Base-by-base conservation (phyloP, 2,888 invertebrate species). In the Archips xylosteana region DNA sequence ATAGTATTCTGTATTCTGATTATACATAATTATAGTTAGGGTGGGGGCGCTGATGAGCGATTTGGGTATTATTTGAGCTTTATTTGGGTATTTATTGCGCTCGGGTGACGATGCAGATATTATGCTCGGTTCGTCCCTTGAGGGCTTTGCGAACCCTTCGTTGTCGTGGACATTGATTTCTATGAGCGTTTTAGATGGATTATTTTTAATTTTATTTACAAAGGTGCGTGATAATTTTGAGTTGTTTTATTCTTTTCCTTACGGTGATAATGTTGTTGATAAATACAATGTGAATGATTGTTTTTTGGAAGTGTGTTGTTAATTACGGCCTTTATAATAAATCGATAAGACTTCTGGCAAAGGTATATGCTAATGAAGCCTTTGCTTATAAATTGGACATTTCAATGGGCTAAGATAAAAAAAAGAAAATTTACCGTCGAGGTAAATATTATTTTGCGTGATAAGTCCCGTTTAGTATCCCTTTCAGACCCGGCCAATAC, bases 1-100 rank as follows among this genome's bases (percentile, higher is more conserved):
- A 90, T 81, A 81, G 80, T 79, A 80, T 80, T 81, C 79, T 71
- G 80, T 77, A 80, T 80, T 79, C 78, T 85, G 83, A 85, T 85
- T 85, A 84, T 81, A 80, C 90, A 92, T 94, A 92, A 94, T 94
- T 94, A 92, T 92, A 92, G 91, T 87, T 85, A 86, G 90, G 91
- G 87, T 85, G 87, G 87, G 84, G 82, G 83, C 32, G 57, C 89
- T 93, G 92, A 93, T 92, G 92, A 92, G 92, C 94, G 94, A 95
- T 95, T 95, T 95, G 95, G 95, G 95, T 95, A 95, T 95, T 95
- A 95, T 95, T 95, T 95, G 95, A 95, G 95, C 95, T 95, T 95
- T 95, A 95, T 95, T 95, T 95, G 91, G 94, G 95, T 95, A 95
- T 95, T 95, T 95, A 95, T 95, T 95, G 93, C 95, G 93, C 94